Conservation (phyloP, 92 coral and sea anemone genomes). For the Phenganax marumi region DNA sequence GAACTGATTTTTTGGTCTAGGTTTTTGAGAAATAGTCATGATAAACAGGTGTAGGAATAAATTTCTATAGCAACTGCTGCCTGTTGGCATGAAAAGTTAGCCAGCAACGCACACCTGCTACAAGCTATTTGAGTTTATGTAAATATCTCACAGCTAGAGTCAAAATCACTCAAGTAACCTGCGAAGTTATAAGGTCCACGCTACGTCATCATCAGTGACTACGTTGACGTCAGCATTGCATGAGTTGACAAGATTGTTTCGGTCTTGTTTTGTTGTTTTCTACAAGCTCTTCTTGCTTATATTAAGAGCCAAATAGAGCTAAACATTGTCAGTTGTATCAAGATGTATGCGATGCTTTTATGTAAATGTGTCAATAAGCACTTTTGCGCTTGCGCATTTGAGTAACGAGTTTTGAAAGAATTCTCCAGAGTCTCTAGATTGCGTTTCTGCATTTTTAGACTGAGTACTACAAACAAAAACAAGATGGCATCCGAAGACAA, state of each 20-base stretch:
- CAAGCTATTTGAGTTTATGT: neutral
- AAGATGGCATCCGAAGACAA: slow-evolving; percentile 19
- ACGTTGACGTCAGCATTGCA: slow-evolving; percentile 2
- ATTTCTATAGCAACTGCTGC: slow-evolving; percentile 31
- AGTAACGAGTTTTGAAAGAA: neutral
- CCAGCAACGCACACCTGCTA: slow-evolving; percentile 34
- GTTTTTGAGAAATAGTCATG: neutral
- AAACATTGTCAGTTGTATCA: no score
- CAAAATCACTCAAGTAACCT: neutral
- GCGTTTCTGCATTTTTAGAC: neutral
- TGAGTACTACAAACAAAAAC: slow-evolving; percentile 5
- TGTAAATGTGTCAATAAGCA: no score
- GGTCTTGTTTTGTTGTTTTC: no score
- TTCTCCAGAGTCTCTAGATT: neutral
- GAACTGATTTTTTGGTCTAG: neutral
- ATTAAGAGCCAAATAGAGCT: no score
- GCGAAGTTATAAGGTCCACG: neutral
- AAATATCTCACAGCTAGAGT: neutral
- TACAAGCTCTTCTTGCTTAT: no score
- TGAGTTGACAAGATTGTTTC: no score
- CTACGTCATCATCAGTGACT: slow-evolving; percentile 17
- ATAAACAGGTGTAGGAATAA: neutral
- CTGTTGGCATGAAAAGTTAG: slow-evolving; percentile 7
- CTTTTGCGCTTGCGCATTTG: no score
- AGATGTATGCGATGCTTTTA: no score